Percentiles rank a stretch among this genome's conserved stretches.
Evolutionary conservation across 2,797 vertebrate genomes (phyloP).

Genomic region (Atherinosoma microstoma): DNA sequence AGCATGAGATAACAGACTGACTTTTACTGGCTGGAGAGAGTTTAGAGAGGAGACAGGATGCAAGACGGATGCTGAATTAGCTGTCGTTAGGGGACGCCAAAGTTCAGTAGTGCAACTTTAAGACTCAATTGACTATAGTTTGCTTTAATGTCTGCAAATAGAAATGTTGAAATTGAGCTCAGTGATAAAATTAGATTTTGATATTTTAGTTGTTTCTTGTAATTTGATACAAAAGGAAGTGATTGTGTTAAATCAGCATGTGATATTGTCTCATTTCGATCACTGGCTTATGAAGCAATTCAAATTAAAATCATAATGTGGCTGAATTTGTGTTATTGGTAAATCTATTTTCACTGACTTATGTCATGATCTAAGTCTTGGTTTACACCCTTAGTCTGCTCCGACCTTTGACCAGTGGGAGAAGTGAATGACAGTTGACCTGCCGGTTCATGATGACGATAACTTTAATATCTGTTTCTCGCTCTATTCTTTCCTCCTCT

Average conservation of each 20-base stretch:
- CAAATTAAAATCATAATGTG: no score
- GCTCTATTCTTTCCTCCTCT: conserved; percentile 20
- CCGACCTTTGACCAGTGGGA: background rate
- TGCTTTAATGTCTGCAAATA: background rate
- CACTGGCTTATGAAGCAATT: background rate
- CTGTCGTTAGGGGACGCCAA: no score
- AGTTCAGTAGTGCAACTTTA: no score
- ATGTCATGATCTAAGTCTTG: no score
- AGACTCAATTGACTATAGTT: background rate
- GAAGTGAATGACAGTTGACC: background rate
- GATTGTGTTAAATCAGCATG: background rate
- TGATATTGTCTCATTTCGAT: background rate
- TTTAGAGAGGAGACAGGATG: background rate
- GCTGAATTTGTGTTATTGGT: no score
- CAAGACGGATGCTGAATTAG: no score
- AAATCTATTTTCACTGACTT: no score
- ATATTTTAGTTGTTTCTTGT: background rate
- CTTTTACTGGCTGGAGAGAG: background rate
- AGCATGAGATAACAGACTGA: background rate
- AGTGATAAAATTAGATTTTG: background rate
- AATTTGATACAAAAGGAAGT: background rate
- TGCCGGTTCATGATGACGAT: background rate
- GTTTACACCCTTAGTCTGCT: background rate
- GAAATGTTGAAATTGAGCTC: background rate
- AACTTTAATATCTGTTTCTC: conserved; percentile 10